Evolutionary conservation across 2,113 vertebrate species (phyloP).

Genomic region (Menidia beryllina): DNA sequence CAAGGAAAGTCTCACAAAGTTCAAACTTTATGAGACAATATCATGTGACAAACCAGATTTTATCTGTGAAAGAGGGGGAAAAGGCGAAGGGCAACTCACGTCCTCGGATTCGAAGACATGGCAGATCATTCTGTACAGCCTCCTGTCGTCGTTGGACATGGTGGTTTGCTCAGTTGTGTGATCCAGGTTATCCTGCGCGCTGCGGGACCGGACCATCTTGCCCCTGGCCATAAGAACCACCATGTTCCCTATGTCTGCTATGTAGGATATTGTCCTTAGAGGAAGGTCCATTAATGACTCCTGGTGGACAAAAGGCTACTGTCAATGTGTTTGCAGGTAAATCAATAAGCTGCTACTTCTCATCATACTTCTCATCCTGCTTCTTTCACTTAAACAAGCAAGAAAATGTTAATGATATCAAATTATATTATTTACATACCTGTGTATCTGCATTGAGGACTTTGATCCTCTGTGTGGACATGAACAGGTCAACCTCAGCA

Average conservation of each 20-base stretch:
- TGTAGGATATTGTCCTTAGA: slow-evolving; percentile 95
- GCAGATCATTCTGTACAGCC: slow-evolving; percentile 97
- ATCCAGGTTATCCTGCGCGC: slow-evolving; percentile 92
- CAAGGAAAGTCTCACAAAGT: too few species aligned
- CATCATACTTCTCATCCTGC: too few species aligned
- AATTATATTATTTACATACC: slow-evolving; percentile 81
- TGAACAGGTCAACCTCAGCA: slow-evolving; percentile 96
- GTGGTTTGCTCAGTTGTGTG: slow-evolving; percentile 79
- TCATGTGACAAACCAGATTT: too few species aligned
- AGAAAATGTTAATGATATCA: too few species aligned
- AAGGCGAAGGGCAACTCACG: slow-evolving; percentile 75
- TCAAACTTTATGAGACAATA: too few species aligned
- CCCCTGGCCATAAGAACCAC: slow-evolving; percentile 96
- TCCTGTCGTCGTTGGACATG: slow-evolving; percentile 87
- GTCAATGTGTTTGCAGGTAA: too few species aligned
- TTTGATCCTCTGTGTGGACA: slow-evolving; percentile 98
- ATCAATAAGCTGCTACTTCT: neutral
- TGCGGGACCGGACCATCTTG: slow-evolving; percentile 86
- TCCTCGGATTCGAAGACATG: slow-evolving; percentile 98
- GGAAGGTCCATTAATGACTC: slow-evolving; percentile 97
- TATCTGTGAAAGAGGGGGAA: too few species aligned
- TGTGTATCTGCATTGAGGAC: slow-evolving; percentile 97
- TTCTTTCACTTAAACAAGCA: too few species aligned
- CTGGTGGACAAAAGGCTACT: slow-evolving; percentile 70
- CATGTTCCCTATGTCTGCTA: slow-evolving; percentile 97